Percentiles rank a stretch among this genome's conserved stretches.
These are phyloP conservation scores for Lysandra bellargus DNA, from an alignment of 2,888 invertebrate genomes.

Conservation along the genomic window DNA sequence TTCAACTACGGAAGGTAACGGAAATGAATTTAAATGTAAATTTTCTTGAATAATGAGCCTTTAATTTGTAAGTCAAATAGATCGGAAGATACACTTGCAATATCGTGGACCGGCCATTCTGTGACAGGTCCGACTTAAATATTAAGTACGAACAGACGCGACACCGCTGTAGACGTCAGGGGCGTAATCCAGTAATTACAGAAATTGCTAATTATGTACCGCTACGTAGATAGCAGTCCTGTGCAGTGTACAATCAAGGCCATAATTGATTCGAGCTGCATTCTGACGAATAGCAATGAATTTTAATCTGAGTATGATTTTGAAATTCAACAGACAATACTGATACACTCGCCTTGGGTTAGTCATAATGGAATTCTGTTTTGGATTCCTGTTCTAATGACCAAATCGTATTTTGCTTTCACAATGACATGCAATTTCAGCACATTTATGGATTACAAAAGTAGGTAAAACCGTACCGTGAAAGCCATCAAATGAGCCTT, in stretches of 20 bases:
- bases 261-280: constrained; percentile 7
- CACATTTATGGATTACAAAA: neutral
- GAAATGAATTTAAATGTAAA: constrained; percentile 25
- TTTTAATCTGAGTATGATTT: constrained; percentile 6
- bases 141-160: constrained; percentile 19
- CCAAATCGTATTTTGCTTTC: neutral
- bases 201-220: constrained; percentile 21
- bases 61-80: constrained; percentile 8
- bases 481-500: no score
- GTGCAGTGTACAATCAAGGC: neutral
- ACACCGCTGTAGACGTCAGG: neutral
- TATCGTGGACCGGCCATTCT: neutral
- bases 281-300: constrained; percentile 7
- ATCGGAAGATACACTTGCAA: constrained; percentile 6
- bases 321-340: neutral
- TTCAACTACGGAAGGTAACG: neutral
- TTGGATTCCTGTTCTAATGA: neutral
- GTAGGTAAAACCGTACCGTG: no score
- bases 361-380: neutral
- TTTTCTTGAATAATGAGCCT: neutral
- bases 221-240: neutral
- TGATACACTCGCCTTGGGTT: neutral
- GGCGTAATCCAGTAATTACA: constrained; percentile 16
- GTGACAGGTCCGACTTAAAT: constrained; percentile 28
- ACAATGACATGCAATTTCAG: neutral